phyloP scores from a whole-genome alignment of 2,797 vertebrate species.

The Leptatherina wallacei region DNA sequence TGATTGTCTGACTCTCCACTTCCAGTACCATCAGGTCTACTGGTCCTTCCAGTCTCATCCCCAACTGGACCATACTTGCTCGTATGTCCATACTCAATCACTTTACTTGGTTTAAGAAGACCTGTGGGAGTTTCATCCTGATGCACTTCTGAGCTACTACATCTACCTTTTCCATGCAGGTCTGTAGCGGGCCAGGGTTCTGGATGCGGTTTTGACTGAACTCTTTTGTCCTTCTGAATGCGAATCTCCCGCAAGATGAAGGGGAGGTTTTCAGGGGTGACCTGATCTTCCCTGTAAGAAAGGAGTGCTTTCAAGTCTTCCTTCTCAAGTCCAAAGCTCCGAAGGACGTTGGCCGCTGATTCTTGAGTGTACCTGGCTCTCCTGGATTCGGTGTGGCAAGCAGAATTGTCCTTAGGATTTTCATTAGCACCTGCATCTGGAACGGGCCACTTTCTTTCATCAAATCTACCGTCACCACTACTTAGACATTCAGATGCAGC shows the following conservation, averaged over 20 bases:
- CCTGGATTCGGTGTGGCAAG: slow-evolving; percentile 38
- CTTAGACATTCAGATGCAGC: slow-evolving; percentile 39
- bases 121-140: slow-evolving; percentile 12
- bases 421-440: slow-evolving; percentile 38
- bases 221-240: slow-evolving; percentile 84
- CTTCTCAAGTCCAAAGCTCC: slow-evolving; percentile 90
- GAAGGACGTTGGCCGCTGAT: slow-evolving; percentile 90
- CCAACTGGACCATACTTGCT: slow-evolving; percentile 83
- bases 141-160: background rate
- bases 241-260: slow-evolving; percentile 91
- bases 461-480: background rate
- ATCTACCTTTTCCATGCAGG: too few relatives aligned
- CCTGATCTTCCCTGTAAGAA: slow-evolving; percentile 91
- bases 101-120: slow-evolving; percentile 84
- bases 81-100: slow-evolving; percentile 93
- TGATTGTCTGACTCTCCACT: slow-evolving; percentile 23
- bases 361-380: slow-evolving; percentile 86
- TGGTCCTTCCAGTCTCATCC: slow-evolving; percentile 56
- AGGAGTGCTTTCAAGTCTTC: slow-evolving; percentile 93
- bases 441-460: slow-evolving; percentile 27
- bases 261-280: slow-evolving; percentile 92
- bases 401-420: slow-evolving; percentile 13
- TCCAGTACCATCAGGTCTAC: slow-evolving; percentile 8
- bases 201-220: slow-evolving; percentile 11
- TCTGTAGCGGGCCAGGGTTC: too few relatives aligned